A percentile compares a stretch with the other conserved stretches of the same genome.
These are phyloP conservation scores for Cepphus grylle DNA, from an alignment of 2,113 vertebrate genomes.

Conservation along the genomic window DNA sequence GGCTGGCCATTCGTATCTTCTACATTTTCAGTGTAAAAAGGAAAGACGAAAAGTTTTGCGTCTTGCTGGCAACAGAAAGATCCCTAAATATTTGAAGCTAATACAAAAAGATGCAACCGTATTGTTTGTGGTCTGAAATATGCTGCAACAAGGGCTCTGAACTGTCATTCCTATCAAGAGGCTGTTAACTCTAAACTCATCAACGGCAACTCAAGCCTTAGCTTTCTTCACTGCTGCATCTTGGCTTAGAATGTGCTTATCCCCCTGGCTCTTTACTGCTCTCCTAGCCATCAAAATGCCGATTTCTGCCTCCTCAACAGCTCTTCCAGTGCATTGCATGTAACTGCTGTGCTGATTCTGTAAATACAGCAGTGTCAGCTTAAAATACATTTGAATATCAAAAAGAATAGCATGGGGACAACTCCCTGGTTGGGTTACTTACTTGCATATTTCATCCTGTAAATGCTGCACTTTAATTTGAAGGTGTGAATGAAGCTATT, in stretches of 20 bases:
- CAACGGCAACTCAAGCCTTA: neutral
- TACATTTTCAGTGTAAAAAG: neutral
- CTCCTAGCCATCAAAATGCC: neutral
- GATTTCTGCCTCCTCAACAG: neutral
- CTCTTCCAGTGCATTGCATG: neutral
- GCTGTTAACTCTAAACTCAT: neutral
- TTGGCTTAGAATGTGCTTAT: neutral
- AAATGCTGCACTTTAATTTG: neutral
- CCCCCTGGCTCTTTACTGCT: neutral
- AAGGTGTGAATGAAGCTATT: neutral
- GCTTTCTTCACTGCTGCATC: neutral
- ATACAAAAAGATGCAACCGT: neutral
- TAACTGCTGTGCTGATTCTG: neutral
- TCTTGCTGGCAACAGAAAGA: neutral
- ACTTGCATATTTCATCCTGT: neutral
- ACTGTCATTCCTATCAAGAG: neutral
- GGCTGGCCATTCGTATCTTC: neutral
- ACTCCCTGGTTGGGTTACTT: neutral
- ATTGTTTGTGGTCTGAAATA: conserved; percentile 23
- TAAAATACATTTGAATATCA: neutral
- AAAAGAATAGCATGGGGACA: neutral
- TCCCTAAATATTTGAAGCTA: neutral
- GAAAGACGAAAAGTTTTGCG: neutral
- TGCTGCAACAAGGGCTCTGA: neutral
- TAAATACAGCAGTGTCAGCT: neutral